Evolutionary conservation across 2,113 vertebrate species (phyloP).

Genomic region (Chionis minor): DNA sequence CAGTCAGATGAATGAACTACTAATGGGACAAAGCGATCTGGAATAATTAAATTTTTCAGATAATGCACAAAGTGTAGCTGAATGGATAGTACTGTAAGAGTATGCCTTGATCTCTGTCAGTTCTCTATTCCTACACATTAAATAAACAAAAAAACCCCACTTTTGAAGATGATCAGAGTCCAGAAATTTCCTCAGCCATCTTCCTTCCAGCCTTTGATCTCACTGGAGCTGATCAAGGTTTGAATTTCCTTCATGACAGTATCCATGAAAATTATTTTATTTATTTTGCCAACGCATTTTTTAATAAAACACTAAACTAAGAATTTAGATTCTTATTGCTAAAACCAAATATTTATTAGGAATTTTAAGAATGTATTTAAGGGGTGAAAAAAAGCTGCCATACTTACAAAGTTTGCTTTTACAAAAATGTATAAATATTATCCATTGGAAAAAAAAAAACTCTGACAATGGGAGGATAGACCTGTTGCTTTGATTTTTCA

Average conservation of each 20-base stretch:
- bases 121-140: not conserved
- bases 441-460: not conserved
- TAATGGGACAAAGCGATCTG: constrained; percentile 34
- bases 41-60: constrained; percentile 37
- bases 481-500: not conserved
- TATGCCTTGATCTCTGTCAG: not conserved
- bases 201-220: not conserved
- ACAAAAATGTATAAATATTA: not conserved
- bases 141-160: not conserved
- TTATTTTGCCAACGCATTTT: not conserved
- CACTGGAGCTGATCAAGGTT: not conserved
- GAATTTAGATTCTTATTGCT: not conserved
- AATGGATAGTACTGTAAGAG: not conserved
- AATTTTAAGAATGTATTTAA: not conserved
- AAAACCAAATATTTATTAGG: not conserved
- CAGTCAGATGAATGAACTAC: constrained; percentile 44
- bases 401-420: not conserved
- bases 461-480: not conserved
- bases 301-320: not conserved
- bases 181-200: not conserved
- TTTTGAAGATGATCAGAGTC: not conserved
- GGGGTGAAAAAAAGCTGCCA: not conserved
- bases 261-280: not conserved
- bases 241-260: not conserved
- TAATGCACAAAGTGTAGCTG: not conserved